Percentiles rank a stretch among this genome's conserved stretches.
Conservation (phyloP, 1,140 invertebrate genomes). For the Euura lappo region DNA sequence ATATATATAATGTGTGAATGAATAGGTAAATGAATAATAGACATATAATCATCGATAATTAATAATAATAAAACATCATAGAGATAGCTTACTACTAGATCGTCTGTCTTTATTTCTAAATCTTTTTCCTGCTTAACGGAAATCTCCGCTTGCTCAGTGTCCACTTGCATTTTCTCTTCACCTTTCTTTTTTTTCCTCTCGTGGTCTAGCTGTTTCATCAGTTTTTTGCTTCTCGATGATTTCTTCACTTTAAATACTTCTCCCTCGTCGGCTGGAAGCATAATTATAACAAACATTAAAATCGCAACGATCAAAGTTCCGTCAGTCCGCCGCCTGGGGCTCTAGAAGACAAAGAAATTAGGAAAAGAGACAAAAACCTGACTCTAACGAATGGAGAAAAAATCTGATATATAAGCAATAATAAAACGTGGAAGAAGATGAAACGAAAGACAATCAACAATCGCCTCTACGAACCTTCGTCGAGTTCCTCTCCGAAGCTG, state of each 20-base stretch:
- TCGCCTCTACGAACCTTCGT: conserved; percentile 67
- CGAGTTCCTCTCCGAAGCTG: conserved; percentile 77
- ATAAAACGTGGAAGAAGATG: not conserved
- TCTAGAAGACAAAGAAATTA: too few species aligned
- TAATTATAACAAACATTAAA: not conserved
- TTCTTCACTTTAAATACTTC: conserved; percentile 95
- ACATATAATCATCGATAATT: conserved; percentile 26
- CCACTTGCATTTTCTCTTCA: conserved; percentile 64
- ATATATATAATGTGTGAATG: too few species aligned
- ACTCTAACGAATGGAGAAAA: conserved; percentile 1
- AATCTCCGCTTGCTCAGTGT: conserved; percentile 56
- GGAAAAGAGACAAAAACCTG: too few species aligned
- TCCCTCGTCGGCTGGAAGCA: conserved; percentile 75
- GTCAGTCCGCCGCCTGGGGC: too few species aligned
- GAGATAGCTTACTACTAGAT: conserved; percentile 65
- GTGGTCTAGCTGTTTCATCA: conserved; percentile 86
- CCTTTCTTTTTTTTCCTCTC: conserved; percentile 75
- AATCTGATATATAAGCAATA: not conserved
- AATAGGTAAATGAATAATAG: not conserved
- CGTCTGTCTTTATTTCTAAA: conserved; percentile 67
- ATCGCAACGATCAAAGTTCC: too few species aligned
- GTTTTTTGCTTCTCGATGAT: conserved; percentile 89
- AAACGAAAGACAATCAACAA: too few species aligned
- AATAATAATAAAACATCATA: conserved; percentile 58
- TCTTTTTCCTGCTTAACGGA: conserved; percentile 60